Base-by-base conservation (phyloP, 2,888 invertebrate species). In the Agrochola circellaris region DNA sequence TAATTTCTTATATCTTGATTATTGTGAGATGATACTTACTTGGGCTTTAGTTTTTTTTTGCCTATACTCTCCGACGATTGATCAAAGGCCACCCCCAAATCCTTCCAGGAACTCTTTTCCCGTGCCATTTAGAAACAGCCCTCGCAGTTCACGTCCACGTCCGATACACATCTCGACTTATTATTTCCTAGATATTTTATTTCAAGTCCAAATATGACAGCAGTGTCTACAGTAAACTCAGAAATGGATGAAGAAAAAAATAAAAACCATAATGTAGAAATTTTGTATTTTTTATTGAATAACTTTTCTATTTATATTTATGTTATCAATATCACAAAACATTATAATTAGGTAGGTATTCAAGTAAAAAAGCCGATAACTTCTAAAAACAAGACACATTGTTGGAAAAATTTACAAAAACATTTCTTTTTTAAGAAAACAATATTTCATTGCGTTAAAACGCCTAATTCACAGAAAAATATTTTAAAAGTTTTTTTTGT, bases 221-320 rank as follows among this genome's bases (percentile, higher is more conserved):
- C 17, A 17, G 13, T 15, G 17, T 23, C 51, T 34, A 5, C 17
- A 76, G 15, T 34, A 34, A 42, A 30, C 15, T 51, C 2, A 73
- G 26, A 58, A 64, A 61, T 15, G 17, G 15, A 17, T 26, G 0
- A 42, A 23, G 54, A 15, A 9, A 26, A n/a, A 68, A 85, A 81
- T 51, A 86, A 87, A 92, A 90, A 90, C 74, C 60, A 26, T 30
- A 26, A 62, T 58, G 54, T 95, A 95, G 94, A 95, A 95, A 94
- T 96, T 96, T 96, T 96, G 90, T 95, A 92, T 93, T 95, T 95
- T 95, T 95, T 95, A 95, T 95, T 96, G 95, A 95, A 95, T 95
- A 95, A 91, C 94, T 95, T 95, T 95, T 95, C 89, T 90, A 87
- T 91, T 90, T 94, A 93, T 93, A 93, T 89, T 88, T 81, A 92